Evolutionary conservation across 1,140 invertebrate genomes (phyloP).

Genomic region (Anagrus nilaparvatae): DNA sequence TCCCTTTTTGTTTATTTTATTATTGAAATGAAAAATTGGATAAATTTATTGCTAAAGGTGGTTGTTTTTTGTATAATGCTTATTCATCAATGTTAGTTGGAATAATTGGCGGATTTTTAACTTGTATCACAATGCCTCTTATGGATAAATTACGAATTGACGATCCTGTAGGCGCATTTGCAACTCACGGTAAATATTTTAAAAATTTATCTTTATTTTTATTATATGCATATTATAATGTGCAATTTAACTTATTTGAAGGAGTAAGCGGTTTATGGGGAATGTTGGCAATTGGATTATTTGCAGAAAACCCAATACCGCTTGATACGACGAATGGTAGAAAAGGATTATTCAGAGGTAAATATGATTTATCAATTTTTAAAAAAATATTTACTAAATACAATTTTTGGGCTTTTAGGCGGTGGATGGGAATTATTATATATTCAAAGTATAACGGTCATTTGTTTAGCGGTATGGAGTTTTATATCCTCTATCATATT

Average conservation of each 20-base stretch:
- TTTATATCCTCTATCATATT: constrained; percentile 55
- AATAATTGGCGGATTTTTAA: constrained; percentile 62
- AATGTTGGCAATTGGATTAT: constrained; percentile 78
- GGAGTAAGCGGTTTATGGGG: constrained; percentile 53
- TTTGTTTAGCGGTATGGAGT: constrained; percentile 66
- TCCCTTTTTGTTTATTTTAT: too few species aligned
- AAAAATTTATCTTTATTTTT: too few species aligned
- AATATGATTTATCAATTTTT: not conserved
- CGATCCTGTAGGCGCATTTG: constrained; percentile 83
- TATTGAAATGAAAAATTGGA: too few species aligned
- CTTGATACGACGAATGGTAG: constrained; percentile 67
- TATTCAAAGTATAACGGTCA: constrained; percentile 60
- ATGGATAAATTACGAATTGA: constrained; percentile 71
- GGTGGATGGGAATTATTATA: constrained; percentile 81
- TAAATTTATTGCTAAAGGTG: too few species aligned
- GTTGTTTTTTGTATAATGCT: constrained; percentile 76
- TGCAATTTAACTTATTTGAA: constrained; percentile 19
- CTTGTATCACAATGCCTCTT: constrained; percentile 57
- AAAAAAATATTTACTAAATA: not conserved
- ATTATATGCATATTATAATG: too few species aligned
- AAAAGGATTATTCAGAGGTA: constrained; percentile 70
- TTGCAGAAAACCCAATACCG: constrained; percentile 78
- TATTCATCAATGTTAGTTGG: constrained; percentile 83
- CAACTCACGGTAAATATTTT: constrained; percentile 79
- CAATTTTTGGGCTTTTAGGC: constrained; percentile 42